These are phyloP conservation scores for Ochropleura plecta DNA, from an alignment of 2,888 invertebrate species.

Conservation along the genomic window DNA sequence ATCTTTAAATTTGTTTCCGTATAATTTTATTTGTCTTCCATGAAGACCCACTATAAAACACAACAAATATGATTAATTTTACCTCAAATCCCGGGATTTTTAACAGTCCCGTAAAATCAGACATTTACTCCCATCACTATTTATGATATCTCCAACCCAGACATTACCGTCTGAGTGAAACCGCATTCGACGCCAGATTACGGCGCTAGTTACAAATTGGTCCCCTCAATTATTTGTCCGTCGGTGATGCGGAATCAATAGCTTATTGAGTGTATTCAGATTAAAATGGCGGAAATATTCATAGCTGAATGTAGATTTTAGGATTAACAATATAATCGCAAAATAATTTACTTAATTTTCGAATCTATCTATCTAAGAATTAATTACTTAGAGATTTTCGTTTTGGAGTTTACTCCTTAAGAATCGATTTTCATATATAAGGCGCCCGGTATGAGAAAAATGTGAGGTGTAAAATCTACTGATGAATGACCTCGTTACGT, in stretches of 20 bases:
- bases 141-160: slow-evolving; percentile 58
- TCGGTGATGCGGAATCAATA: slow-evolving; percentile 48
- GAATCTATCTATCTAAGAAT: no score
- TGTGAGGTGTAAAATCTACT: no score
- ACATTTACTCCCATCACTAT: slow-evolving; percentile 54
- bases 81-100: neutral
- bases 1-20: neutral
- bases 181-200: slow-evolving; percentile 72
- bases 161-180: slow-evolving; percentile 71
- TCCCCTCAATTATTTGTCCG: slow-evolving; percentile 57
- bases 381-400: no score
- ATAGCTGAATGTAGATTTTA: neutral
- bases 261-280: slow-evolving; percentile 29
- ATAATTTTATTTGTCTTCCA: no score
- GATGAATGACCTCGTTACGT: no score
- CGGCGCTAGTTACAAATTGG: slow-evolving; percentile 74
- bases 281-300: slow-evolving; percentile 7
- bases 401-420: no score
- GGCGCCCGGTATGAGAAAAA: no score
- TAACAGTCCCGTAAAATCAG: slow-evolving; percentile 12
- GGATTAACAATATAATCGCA: neutral
- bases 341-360: neutral
- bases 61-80: neutral
- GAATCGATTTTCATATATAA: no score
- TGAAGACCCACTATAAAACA: no score